Conservation (phyloP, 2,797 vertebrate species). For the Sphenopsis melanotis region DNA sequence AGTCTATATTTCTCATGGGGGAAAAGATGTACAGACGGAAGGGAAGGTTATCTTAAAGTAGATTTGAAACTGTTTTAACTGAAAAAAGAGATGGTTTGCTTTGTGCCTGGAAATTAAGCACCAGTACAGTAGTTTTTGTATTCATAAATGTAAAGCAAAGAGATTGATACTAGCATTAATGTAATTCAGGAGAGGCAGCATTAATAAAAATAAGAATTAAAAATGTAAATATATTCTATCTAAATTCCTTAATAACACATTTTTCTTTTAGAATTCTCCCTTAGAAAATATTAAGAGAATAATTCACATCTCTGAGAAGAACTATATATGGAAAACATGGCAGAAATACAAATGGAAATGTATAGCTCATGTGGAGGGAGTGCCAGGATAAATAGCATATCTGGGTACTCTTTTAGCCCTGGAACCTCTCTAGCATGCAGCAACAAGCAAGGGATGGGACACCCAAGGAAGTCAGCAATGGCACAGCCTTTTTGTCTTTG, state of each 20-base stretch:
- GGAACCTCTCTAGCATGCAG: neutral
- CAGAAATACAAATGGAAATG: neutral
- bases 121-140: neutral
- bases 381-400: neutral
- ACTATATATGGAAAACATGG: neutral
- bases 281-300: neutral
- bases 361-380: neutral
- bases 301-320: neutral
- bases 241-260: neutral
- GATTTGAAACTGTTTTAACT: neutral
- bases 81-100: neutral
- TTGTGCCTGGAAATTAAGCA: neutral
- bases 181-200: neutral
- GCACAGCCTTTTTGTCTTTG: neutral
- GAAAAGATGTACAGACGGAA: neutral
- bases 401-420: neutral
- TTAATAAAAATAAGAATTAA: conserved; percentile 3
- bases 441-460: neutral
- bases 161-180: neutral
- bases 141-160: neutral
- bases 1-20: accelerated
- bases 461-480: neutral
- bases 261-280: neutral
- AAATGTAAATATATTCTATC: neutral
- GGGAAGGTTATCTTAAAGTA: neutral